Evolutionary conservation across 1,140 invertebrate species (phyloP).

Genomic region (Riptortus pedestris): DNA sequence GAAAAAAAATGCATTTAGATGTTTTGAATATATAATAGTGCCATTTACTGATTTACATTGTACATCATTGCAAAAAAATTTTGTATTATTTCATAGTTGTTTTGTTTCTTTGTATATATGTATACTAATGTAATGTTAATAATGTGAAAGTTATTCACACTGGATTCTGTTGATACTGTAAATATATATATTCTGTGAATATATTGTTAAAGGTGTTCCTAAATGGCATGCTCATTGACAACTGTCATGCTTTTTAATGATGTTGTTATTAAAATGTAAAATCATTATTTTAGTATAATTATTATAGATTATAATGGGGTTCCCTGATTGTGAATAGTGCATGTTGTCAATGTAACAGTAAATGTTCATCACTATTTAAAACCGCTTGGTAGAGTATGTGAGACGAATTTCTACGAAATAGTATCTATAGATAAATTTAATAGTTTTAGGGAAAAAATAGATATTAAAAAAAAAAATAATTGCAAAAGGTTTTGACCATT

Average conservation of each 20-base stretch:
- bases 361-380: slow-evolving; percentile 22
- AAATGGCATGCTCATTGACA: slow-evolving; percentile 15
- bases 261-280: neutral
- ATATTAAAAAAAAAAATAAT: slow-evolving; percentile 16
- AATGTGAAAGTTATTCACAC: neutral
- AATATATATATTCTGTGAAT: neutral
- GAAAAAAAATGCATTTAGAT: slow-evolving; percentile 16
- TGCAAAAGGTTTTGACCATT: slow-evolving; percentile 6
- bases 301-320: neutral
- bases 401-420: slow-evolving; percentile 19
- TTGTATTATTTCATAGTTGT: neutral
- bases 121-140: neutral
- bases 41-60: slow-evolving; percentile 14
- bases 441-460: slow-evolving; percentile 16
- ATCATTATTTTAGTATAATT: slow-evolving; percentile 8
- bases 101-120: neutral
- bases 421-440: slow-evolving; percentile 15
- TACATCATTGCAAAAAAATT: neutral
- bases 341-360: slow-evolving; percentile 24
- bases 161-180: slow-evolving; percentile 3
- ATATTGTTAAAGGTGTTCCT: slow-evolving; percentile 5
- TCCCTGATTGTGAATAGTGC: slow-evolving; percentile 14
- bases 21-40: slow-evolving; percentile 20
- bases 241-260: slow-evolving; percentile 3
- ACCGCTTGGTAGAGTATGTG: slow-evolving; percentile 21